Evolutionary conservation across 2,888 invertebrate genomes (phyloP), one percentile per base, ranked within the genome.

Genomic region (Dryococelus australis): DNA sequence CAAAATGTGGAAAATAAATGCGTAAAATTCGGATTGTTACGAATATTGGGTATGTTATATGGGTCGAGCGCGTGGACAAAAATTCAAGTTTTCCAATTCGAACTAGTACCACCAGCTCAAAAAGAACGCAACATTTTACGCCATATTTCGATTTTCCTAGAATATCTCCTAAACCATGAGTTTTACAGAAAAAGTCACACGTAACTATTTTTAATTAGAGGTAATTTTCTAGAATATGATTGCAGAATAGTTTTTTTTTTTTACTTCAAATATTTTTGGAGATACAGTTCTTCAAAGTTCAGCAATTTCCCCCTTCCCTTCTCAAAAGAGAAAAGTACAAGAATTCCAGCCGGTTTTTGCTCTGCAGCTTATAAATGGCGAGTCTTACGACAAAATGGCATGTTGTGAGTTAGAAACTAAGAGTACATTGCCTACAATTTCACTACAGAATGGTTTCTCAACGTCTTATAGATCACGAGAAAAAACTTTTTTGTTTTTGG

Each of bases 391-490:
- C 4, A 8, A 79, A 80, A 80, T 80, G 80, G 10, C n/a, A n/a
- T 35, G 4, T 35, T 3, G 4, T 35, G 4, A 35, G 35, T 35
- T 35, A 4, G 1, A 35, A 35, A 35, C 35, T n/a, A 16, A 16
- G n/a, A 80, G 24, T 80, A n/a, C 4, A n/a, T 80, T n/a, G 24
- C 26, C 80, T 80, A 16, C 80, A 80, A 80, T 80, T 80, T 80
- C 26, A 80, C 80, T 13, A n/a, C 24, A 80, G 12, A n/a, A n/a
- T 0, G 1, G 80, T 16, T 80, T 80, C 26, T 80, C 80, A 20
- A 80, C 80, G 80, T 80, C 80, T n/a, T 3, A 35, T 80, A 80
- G 13, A n/a, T 80, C 80, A 80, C 47, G 26, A n/a, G 12, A 24
- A n/a, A 3, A 80, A 80, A 35, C 13, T 80, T 80, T 0, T 6